Percentiles rank a stretch among this genome's conserved stretches.
Conservation (phyloP, 2,797 vertebrate genomes). For the Leptatherina wallacei region DNA sequence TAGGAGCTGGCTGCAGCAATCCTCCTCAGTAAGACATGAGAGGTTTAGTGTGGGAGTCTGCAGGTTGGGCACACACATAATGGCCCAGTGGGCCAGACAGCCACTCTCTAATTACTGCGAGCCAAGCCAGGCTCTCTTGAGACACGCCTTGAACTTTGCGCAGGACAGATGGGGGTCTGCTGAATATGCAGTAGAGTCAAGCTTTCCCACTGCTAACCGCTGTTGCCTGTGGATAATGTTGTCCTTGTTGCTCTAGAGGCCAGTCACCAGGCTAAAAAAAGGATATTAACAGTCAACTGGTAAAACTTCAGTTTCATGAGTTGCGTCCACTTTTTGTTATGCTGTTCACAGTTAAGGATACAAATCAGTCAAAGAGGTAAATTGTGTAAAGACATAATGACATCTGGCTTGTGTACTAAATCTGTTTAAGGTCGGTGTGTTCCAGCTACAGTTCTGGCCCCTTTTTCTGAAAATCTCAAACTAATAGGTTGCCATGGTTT, state of each 20-base stretch:
- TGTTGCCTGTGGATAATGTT: constrained; percentile 79
- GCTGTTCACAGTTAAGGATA: constrained; percentile 36
- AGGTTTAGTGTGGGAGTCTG: constrained; percentile 72
- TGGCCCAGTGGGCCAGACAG: constrained; percentile 76
- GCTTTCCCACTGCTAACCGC: constrained; percentile 78
- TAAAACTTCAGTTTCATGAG: constrained; percentile 49
- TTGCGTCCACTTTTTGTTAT: constrained; percentile 47
- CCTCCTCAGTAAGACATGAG: constrained; percentile 69
- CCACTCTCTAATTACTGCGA: constrained; percentile 83
- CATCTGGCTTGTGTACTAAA: constrained; percentile 37
- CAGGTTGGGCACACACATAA: constrained; percentile 67
- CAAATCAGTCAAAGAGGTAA: constrained; percentile 45
- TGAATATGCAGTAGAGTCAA: constrained; percentile 75
- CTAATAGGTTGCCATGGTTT: constrained; percentile 27
- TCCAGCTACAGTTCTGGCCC: constrained; percentile 12
- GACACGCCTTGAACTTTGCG: constrained; percentile 84
- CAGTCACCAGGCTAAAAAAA: constrained; percentile 74
- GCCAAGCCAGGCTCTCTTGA: constrained; percentile 77
- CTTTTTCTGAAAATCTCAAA: constrained; percentile 29
- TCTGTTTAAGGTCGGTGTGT: constrained; percentile 22
- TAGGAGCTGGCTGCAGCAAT: constrained; percentile 57
- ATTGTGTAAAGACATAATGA: constrained; percentile 51
- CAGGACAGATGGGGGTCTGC: constrained; percentile 79
- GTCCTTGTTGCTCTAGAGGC: constrained; percentile 73
- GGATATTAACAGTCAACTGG: constrained; percentile 63